Evolutionary conservation across 2,113 vertebrate genomes (phyloP).

Genomic region (Pomatorhinus ruficollis): DNA sequence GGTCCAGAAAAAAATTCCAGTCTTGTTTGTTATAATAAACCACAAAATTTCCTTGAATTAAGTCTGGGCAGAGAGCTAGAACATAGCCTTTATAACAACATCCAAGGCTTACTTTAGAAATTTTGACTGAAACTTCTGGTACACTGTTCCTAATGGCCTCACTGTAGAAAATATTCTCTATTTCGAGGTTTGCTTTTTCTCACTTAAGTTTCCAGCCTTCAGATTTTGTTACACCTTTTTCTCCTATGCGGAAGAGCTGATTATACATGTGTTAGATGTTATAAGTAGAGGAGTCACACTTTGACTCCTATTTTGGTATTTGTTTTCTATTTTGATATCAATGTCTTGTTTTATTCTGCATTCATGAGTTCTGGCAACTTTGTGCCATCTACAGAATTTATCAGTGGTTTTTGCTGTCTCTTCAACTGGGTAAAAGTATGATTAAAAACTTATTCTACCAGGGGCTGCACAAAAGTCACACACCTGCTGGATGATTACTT

Average conservation of each 20-base stretch:
- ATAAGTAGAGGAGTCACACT: neutral
- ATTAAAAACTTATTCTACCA: neutral
- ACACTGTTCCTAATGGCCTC: neutral
- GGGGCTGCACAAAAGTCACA: neutral
- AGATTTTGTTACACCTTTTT: neutral
- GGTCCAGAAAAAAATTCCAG: neutral
- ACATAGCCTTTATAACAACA: neutral
- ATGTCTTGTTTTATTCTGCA: neutral
- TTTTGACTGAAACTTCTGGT: neutral
- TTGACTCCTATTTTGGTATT: neutral
- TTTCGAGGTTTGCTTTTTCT: constrained; percentile 4
- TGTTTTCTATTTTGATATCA: neutral
- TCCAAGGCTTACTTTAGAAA: neutral
- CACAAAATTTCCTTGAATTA: neutral
- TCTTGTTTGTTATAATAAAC: neutral
- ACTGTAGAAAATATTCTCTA: neutral
- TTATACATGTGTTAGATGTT: neutral
- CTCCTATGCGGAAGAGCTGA: neutral
- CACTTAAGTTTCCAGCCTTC: neutral
- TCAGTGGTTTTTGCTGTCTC: neutral
- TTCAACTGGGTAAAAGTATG: neutral
- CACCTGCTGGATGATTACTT: neutral
- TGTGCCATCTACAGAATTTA: neutral
- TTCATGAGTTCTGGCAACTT: neutral
- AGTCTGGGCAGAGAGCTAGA: neutral